These are phyloP conservation scores for Netelia fuscicornis DNA, from an alignment of 2,888 invertebrate species.

Conservation along the genomic window DNA sequence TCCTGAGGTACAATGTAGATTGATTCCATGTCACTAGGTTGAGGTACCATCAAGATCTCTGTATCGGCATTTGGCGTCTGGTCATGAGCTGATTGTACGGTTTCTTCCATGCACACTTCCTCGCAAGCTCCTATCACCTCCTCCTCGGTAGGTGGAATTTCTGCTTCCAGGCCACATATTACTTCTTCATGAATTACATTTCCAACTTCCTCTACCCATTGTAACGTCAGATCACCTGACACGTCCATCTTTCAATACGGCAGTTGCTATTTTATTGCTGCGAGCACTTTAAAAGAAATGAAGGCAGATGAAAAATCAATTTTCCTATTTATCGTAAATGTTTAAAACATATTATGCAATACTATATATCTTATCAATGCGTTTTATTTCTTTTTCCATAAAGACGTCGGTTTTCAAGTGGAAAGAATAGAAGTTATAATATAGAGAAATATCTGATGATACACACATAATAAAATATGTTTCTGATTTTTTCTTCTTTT, in stretches of 20 bases:
- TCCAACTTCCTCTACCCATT: slow-evolving; percentile 83
- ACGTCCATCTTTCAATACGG: slow-evolving; percentile 78
- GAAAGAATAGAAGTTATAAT: too few species aligned
- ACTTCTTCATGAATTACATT: slow-evolving; percentile 86
- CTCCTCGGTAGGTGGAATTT: slow-evolving; percentile 82
- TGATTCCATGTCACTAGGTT: slow-evolving; percentile 84
- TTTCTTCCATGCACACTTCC: slow-evolving; percentile 84
- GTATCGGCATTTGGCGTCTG: slow-evolving; percentile 73
- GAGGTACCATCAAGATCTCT: slow-evolving; percentile 82
- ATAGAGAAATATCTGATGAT: neutral
- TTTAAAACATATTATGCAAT: neutral
- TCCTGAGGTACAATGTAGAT: slow-evolving; percentile 85
- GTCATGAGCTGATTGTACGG: slow-evolving; percentile 77
- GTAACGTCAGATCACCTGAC: slow-evolving; percentile 80
- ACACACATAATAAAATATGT: neutral
- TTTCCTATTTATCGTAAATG: neutral
- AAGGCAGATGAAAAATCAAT: slow-evolving; percentile 1
- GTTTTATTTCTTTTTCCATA: slow-evolving; percentile 3
- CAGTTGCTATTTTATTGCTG: slow-evolving; percentile 78
- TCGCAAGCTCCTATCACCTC: slow-evolving; percentile 85
- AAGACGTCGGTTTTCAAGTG: neutral
- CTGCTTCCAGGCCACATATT: slow-evolving; percentile 86
- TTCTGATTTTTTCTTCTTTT: neutral
- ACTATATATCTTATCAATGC: neutral
- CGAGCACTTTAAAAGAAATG: slow-evolving; percentile 75